Percentiles rank a stretch among this genome's conserved stretches.
These are phyloP conservation scores for Psilopogon haemacephalus DNA, from an alignment of 2,113 vertebrate genomes.

Conservation along the genomic window DNA sequence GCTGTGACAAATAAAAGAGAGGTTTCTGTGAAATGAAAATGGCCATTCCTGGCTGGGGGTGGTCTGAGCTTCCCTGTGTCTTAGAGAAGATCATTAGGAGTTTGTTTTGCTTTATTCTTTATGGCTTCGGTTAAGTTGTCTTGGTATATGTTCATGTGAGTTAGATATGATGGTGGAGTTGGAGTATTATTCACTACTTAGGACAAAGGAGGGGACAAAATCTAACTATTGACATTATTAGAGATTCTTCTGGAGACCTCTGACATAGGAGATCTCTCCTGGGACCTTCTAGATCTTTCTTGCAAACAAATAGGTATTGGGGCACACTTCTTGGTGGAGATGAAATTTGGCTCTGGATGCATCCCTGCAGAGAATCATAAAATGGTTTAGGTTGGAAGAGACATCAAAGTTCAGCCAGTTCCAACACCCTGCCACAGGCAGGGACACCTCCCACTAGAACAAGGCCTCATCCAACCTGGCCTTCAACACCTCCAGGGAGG, in stretches of 20 bases:
- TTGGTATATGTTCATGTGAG: not conserved
- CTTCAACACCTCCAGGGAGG: too few relatives aligned
- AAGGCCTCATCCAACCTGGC: too few relatives aligned
- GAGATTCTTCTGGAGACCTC: not conserved
- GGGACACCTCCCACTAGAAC: too few relatives aligned
- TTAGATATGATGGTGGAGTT: too few relatives aligned
- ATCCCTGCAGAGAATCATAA: too few relatives aligned
- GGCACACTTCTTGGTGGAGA: not conserved
- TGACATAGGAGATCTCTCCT: not conserved
- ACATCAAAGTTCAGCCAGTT: too few relatives aligned
- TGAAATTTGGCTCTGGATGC: not conserved
- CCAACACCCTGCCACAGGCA: too few relatives aligned
- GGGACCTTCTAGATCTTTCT: not conserved
- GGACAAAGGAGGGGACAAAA: not conserved
- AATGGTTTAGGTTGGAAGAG: too few relatives aligned
- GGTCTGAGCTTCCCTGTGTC: not conserved
- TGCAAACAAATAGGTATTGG: not conserved
- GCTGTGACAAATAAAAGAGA: not conserved
- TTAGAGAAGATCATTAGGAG: not conserved
- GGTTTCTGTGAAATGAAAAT: not conserved
- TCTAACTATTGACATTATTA: not conserved
- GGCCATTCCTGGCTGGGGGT: not conserved
- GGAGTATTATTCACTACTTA: not conserved
- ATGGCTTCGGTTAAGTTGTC: not conserved
- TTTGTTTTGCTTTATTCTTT: not conserved